Evolutionary conservation across 2,888 invertebrate species (phyloP).

Genomic region (Nowickia ferox): DNA sequence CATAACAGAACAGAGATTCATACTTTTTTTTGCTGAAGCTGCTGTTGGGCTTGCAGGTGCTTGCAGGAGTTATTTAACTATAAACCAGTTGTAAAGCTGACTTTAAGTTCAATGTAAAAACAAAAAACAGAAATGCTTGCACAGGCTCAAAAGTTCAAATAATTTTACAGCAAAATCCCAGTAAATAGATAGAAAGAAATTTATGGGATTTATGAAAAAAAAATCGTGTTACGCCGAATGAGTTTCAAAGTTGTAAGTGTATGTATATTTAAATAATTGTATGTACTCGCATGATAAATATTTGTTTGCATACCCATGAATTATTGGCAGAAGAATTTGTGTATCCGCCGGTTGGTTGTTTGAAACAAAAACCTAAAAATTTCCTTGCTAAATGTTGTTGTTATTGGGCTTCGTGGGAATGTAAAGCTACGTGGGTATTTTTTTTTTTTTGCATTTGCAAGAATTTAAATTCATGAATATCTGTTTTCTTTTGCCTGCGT

Average conservation of each 20-base stretch:
- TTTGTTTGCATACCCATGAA: neutral
- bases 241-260: neutral
- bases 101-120: slow-evolving; percentile 61
- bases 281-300: neutral
- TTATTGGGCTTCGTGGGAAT: slow-evolving; percentile 32
- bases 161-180: slow-evolving; percentile 22
- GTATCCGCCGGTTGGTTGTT: slow-evolving; percentile 21
- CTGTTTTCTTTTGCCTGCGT: neutral
- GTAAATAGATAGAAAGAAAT: slow-evolving; percentile 1
- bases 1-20: neutral
- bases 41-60: slow-evolving; percentile 43
- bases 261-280: neutral
- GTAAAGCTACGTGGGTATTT: neutral
- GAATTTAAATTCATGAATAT: neutral
- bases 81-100: slow-evolving; percentile 68
- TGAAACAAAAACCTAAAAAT: slow-evolving; percentile 47
- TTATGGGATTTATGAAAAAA: neutral
- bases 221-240: neutral
- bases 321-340: neutral
- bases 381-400: slow-evolving; percentile 38
- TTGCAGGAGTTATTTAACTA: slow-evolving; percentile 49
- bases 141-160: slow-evolving; percentile 1
- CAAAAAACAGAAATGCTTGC: slow-evolving; percentile 12
- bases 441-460: neutral
- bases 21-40: slow-evolving; percentile 40